Percentiles rank a stretch among this genome's conserved stretches.
These are phyloP conservation scores for Setophaga kirtlandii DNA, from an alignment of 2,113 vertebrate genomes.

Conservation along the genomic window DNA sequence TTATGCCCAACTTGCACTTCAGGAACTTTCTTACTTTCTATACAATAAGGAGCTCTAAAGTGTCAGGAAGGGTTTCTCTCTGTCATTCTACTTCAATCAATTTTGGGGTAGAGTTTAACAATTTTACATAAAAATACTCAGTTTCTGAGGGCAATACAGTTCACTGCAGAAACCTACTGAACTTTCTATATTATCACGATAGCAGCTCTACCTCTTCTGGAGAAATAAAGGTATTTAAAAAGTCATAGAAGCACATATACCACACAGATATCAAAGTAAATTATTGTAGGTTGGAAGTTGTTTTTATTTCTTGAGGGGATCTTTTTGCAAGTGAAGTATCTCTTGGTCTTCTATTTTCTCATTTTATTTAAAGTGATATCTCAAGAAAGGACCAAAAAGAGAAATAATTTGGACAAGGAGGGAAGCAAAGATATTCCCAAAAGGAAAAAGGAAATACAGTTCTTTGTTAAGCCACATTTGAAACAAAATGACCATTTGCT, in stretches of 20 bases:
- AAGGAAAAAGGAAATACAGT: neutral
- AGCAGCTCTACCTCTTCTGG: neutral
- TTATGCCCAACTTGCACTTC: neutral
- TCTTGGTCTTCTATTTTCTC: neutral
- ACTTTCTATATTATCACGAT: neutral
- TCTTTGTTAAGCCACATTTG: neutral
- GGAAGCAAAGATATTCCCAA: neutral
- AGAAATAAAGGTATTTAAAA: neutral
- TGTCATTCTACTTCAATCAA: neutral
- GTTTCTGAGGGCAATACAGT: neutral
- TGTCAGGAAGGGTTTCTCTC: neutral
- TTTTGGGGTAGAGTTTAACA: neutral
- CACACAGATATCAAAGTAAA: neutral
- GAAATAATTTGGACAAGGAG: neutral
- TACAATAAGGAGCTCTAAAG: neutral
- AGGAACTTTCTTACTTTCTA: neutral
- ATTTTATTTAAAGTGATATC: neutral
- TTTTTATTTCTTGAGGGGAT: neutral
- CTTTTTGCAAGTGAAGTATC: neutral
- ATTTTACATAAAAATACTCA: neutral
- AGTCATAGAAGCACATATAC: neutral
- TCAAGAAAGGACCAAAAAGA: neutral
- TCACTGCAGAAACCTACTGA: neutral
- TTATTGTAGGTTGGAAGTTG: neutral
- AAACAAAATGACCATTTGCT: neutral